These are phyloP conservation scores for Trichopoda pennipes DNA, from an alignment of 2,888 invertebrate species.

Conservation along the genomic window DNA sequence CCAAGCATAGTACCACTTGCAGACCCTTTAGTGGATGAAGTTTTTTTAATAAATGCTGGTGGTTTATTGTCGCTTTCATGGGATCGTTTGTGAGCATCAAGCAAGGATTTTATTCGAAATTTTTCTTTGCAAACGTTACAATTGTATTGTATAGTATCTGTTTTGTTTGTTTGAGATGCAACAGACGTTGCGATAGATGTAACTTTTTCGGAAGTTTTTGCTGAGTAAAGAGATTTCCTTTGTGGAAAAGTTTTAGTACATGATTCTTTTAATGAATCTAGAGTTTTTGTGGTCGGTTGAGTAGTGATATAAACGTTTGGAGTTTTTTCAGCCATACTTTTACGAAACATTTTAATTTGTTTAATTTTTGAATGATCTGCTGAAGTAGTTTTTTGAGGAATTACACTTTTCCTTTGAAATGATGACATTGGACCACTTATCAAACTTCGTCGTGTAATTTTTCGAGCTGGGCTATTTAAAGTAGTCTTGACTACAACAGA, in stretches of 20 bases:
- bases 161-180: background rate
- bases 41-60: conserved; percentile 58
- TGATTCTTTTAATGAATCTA: conserved; percentile 23
- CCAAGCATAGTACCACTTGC: background rate
- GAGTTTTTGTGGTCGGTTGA: background rate
- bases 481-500: conserved; percentile 78
- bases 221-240: conserved; percentile 52
- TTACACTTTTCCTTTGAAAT: conserved; percentile 51
- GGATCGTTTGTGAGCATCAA: conserved; percentile 74
- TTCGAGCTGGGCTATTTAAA: conserved; percentile 78
- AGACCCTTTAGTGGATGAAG: background rate
- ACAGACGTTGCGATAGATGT: background rate
- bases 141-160: conserved; percentile 36
- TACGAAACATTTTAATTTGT: conserved; percentile 20
- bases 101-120: conserved; percentile 72
- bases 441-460: conserved; percentile 69
- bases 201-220: conserved; percentile 23
- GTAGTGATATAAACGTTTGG: background rate
- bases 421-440: conserved; percentile 30
- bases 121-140: conserved; percentile 73
- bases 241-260: background rate
- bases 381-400: conserved; percentile 15
- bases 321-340: conserved; percentile 53
- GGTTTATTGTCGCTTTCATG: conserved; percentile 70
- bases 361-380: conserved; percentile 9